Percentiles rank a stretch among this genome's conserved stretches.
phyloP scores from a whole-genome alignment of 2,888 invertebrate genomes.

The Acrobasis repandana region DNA sequence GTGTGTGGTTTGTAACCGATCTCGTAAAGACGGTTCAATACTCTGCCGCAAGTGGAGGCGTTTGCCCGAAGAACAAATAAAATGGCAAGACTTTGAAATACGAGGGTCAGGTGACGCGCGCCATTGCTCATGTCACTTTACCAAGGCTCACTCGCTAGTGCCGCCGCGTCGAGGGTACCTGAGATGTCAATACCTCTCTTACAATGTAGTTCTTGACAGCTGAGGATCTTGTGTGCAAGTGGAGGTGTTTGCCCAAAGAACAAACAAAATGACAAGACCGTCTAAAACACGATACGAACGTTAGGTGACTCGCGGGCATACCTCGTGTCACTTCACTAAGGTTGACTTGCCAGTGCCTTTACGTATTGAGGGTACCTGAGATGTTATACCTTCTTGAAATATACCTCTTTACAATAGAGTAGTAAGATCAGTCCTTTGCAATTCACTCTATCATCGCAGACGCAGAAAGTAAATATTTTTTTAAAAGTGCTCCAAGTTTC shows the following conservation, averaged over 20 bases:
- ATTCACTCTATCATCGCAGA: too few relatives aligned
- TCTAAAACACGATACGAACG: slow-evolving; percentile 56
- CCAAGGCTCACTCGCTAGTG: not conserved
- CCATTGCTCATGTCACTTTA: slow-evolving; percentile 12
- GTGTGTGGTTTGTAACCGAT: slow-evolving; percentile 13
- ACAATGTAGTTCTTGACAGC: slow-evolving; percentile 5
- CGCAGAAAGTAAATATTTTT: too few relatives aligned
- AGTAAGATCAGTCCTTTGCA: too few relatives aligned
- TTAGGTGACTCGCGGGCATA: slow-evolving; percentile 43
- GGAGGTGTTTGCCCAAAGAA: slow-evolving; percentile 41
- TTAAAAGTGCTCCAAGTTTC: too few relatives aligned
- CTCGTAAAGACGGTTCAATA: slow-evolving; percentile 43
- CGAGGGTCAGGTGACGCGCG: slow-evolving; percentile 51
- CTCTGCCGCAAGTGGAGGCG: slow-evolving; percentile 43
- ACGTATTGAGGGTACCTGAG: not conserved
- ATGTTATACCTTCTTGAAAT: too few relatives aligned
- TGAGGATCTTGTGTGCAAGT: slow-evolving; percentile 37
- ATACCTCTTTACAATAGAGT: too few relatives aligned
- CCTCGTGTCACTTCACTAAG: slow-evolving; percentile 3
- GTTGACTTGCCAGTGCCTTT: not conserved
- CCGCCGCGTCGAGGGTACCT: slow-evolving; percentile 1
- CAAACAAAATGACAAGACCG: slow-evolving; percentile 56
- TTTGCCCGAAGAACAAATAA: slow-evolving; percentile 49
- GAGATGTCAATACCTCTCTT: slow-evolving; percentile 1
- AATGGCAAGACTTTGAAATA: slow-evolving; percentile 54